Conservation (phyloP, 2,113 vertebrate genomes). For the Peucedramus taeniatus region DNA sequence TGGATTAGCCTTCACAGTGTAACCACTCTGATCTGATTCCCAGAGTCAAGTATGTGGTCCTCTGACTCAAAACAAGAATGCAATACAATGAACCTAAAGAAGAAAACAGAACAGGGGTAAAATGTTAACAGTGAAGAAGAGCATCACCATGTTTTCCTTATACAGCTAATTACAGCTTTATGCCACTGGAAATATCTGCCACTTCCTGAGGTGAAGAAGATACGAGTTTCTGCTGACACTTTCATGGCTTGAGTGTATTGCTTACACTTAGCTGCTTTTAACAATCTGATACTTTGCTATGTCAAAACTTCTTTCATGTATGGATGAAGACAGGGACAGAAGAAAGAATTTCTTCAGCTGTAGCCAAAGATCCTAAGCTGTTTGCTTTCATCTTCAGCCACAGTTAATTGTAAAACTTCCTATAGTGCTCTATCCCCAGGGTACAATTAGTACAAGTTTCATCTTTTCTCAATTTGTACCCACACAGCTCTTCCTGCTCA, state of each 20-base stretch:
- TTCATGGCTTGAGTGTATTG: background rate
- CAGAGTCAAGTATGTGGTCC: background rate
- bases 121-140: background rate
- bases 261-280: constrained; percentile 44
- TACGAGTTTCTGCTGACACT: background rate
- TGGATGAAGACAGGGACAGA: constrained; percentile 28
- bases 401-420: constrained; percentile 45
- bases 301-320: constrained; percentile 56
- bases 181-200: background rate
- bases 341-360: constrained; percentile 54
- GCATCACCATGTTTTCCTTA: background rate
- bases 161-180: background rate
- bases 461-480: background rate
- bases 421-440: constrained; percentile 2
- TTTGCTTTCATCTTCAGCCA: constrained; percentile 50
- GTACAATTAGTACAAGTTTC: constrained; percentile 31
- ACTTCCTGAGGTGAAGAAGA: background rate
- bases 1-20: background rate
- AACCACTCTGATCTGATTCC: background rate
- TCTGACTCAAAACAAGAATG: background rate
- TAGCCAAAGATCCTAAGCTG: constrained; percentile 39
- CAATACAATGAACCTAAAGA: background rate
- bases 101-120: background rate
- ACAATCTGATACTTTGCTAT: constrained; percentile 60
- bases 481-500: background rate